These are phyloP conservation scores for Nyctereutes procyonoides DNA, from an alignment of 2,113 vertebrate genomes.

Conservation along the genomic window DNA sequence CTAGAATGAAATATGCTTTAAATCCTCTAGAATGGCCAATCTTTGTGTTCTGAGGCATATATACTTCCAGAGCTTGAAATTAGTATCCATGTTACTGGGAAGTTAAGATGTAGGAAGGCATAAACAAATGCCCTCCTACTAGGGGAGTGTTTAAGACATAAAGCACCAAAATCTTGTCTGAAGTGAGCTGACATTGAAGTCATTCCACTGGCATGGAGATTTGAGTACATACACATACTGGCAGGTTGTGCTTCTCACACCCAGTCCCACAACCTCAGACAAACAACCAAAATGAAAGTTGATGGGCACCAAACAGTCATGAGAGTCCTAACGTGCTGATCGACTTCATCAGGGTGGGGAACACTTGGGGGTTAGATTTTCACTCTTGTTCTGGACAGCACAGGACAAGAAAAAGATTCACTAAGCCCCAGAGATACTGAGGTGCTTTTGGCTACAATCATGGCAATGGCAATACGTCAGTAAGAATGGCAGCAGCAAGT, in stretches of 20 bases:
- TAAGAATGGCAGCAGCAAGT: not conserved
- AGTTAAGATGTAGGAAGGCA: not conserved
- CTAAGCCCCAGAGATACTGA: not conserved
- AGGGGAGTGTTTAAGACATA: not conserved
- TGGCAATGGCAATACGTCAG: not conserved
- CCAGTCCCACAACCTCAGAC: not conserved
- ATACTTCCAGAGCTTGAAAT: not conserved
- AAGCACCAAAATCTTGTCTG: not conserved
- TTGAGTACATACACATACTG: not conserved
- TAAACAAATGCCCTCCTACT: not conserved
- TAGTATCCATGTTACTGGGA: not conserved
- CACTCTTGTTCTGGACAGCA: not conserved
- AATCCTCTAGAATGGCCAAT: not conserved
- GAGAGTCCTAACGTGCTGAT: not conserved
- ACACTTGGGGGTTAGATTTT: not conserved
- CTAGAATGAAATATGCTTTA: not conserved
- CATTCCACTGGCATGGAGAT: not conserved
- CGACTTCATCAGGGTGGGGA: not conserved
- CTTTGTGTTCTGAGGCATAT: not conserved
- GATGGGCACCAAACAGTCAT: not conserved
- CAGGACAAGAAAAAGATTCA: not conserved
- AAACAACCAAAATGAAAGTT: not conserved
- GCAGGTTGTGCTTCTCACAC: not conserved
- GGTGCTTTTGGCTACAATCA: not conserved
- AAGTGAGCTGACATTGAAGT: not conserved